These are phyloP conservation scores for Acanthosepion esculentum DNA, from an alignment of 2,888 invertebrate genomes.

Conservation along the genomic window DNA sequence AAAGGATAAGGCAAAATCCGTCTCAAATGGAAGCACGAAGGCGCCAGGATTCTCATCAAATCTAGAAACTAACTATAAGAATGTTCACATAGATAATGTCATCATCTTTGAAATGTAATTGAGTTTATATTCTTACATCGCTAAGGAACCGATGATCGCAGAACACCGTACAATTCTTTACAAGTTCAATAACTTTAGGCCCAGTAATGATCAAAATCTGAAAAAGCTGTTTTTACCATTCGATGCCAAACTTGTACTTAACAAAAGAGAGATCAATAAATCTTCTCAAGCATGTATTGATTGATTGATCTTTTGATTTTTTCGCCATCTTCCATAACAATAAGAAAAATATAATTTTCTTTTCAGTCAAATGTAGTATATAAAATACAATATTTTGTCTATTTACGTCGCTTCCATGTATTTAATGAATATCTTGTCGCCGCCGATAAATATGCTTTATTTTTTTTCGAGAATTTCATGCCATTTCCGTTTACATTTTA, in stretches of 20 bases:
- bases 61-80: too few species aligned
- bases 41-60: too few species aligned
- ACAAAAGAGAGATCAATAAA: background rate
- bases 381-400: background rate
- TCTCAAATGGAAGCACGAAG: too few species aligned
- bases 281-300: background rate
- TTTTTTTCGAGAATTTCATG: background rate
- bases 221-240: background rate
- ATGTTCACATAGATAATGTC: too few species aligned
- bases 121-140: too few species aligned
- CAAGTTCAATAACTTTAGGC: background rate
- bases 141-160: too few species aligned
- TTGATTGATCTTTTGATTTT: conserved; percentile 6
- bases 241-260: background rate
- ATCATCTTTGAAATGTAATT: too few species aligned
- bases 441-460: background rate
- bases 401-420: background rate
- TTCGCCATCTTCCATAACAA: background rate
- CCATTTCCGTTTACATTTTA: background rate
- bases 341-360: background rate
- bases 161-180: too few species aligned
- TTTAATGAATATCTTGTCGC: background rate
- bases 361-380: background rate
- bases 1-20: too few species aligned
- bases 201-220: background rate